A percentile compares a stretch with the other conserved stretches of the same genome.
Conservation (phyloP, 2,797 vertebrate species). For the Neomorphus geoffroyi region DNA sequence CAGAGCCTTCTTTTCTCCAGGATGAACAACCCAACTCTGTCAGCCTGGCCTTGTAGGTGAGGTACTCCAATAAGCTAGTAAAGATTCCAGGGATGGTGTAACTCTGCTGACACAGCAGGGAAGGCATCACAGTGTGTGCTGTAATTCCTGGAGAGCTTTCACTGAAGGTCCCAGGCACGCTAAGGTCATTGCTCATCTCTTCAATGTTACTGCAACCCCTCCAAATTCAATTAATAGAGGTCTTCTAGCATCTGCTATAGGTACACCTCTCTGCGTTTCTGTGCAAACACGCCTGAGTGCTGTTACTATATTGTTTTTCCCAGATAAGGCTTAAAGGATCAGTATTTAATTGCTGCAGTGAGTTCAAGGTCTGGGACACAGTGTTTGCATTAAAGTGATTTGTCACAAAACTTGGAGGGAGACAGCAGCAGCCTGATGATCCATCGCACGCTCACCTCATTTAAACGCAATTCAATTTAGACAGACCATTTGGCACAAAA, state of each 20-base stretch:
- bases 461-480: constrained; percentile 46
- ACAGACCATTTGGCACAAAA: constrained; percentile 14
- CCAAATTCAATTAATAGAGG: not conserved
- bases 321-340: constrained; percentile 45
- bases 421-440: not conserved
- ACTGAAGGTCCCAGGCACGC: not conserved
- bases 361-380: not conserved
- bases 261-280: not conserved
- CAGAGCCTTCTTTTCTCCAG: too few relatives aligned
- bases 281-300: not conserved
- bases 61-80: not conserved
- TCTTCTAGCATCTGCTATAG: not conserved
- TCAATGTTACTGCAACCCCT: not conserved
- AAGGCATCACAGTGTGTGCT: not conserved
- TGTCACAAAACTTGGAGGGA: constrained; percentile 8
- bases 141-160: not conserved
- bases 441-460: constrained; percentile 10
- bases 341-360: constrained; percentile 29
- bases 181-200: not conserved
- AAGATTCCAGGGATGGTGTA: not conserved
- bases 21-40: too few relatives aligned
- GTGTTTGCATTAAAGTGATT: not conserved
- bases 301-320: not conserved
- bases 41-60: too few relatives aligned
- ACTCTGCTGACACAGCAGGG: not conserved